Conservation (phyloP, 2,113 vertebrate genomes). For the Hyaena hyaena region DNA sequence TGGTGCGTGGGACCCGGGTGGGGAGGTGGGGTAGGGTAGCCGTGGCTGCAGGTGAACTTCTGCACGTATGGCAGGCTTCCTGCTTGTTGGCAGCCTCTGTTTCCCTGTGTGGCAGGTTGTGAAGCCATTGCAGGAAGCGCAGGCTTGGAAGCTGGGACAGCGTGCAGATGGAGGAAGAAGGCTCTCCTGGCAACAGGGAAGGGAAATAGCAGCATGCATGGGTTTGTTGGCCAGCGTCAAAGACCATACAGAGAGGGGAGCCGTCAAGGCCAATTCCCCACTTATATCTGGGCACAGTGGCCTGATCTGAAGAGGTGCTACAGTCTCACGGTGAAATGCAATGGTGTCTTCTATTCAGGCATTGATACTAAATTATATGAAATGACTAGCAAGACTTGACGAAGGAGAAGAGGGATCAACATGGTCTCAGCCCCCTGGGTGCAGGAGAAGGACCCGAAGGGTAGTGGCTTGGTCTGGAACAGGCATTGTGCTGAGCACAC, state of each 20-base stretch:
- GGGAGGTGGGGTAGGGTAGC: neutral
- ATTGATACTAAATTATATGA: neutral
- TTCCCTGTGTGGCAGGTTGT: neutral
- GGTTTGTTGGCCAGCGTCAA: neutral
- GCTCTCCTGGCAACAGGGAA: neutral
- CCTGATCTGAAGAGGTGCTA: neutral
- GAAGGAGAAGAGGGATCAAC: neutral
- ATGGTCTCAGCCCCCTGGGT: neutral
- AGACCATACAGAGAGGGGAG: neutral
- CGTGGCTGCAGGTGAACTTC: neutral
- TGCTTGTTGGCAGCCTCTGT: neutral
- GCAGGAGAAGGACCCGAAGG: neutral
- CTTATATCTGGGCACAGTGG: neutral
- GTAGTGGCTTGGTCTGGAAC: neutral
- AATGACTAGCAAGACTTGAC: neutral
- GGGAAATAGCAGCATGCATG: no score
- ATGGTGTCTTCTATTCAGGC: neutral
- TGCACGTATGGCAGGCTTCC: neutral
- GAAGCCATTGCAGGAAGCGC: neutral
- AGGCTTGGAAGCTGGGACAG: neutral
- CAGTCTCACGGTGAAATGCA: neutral
- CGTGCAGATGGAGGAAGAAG: no score
- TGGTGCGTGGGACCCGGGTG: no score
- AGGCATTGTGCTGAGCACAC: neutral
- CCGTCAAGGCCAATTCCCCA: fast-evolving